Conservation (phyloP, 1,140 invertebrate species). For the Drosophila bocqueti region DNA sequence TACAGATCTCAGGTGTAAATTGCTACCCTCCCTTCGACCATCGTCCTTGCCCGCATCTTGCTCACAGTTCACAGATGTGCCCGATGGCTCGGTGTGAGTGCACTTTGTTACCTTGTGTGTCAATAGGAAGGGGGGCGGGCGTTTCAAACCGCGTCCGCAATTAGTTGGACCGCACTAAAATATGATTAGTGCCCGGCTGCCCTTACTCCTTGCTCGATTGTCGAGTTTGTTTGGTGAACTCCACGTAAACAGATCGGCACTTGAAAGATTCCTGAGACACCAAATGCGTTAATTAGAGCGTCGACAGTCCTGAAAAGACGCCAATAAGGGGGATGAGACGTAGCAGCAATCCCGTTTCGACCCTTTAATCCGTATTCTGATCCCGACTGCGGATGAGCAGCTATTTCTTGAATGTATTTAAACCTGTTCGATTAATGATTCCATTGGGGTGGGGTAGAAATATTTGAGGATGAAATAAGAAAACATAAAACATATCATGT, state of each 20-base stretch:
- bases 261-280: constrained; percentile 38
- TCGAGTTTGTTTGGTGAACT: constrained; percentile 2
- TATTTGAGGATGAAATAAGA: background rate
- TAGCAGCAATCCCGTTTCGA: too few species aligned
- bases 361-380: background rate
- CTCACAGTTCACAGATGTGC: constrained; percentile 13
- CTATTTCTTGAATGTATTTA: background rate
- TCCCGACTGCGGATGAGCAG: constrained; percentile 10
- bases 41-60: constrained; percentile 38
- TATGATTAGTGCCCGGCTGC: constrained; percentile 63
- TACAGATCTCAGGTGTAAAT: constrained; percentile 71
- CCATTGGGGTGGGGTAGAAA: background rate
- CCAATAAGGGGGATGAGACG: constrained; percentile 41
- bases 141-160: constrained; percentile 48
- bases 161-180: constrained; percentile 75
- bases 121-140: constrained; percentile 30
- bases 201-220: background rate
- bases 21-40: constrained; percentile 40
- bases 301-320: constrained; percentile 29
- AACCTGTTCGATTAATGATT: background rate
- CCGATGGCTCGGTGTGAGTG: background rate
- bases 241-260: constrained; percentile 6
- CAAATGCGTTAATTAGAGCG: constrained; percentile 60
- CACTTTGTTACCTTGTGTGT: constrained; percentile 23
- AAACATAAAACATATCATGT: background rate